Evolutionary conservation across 2,113 vertebrate genomes (phyloP), one percentile per base, ranked within the genome.

Genomic region (Phodopus roborovskii): DNA sequence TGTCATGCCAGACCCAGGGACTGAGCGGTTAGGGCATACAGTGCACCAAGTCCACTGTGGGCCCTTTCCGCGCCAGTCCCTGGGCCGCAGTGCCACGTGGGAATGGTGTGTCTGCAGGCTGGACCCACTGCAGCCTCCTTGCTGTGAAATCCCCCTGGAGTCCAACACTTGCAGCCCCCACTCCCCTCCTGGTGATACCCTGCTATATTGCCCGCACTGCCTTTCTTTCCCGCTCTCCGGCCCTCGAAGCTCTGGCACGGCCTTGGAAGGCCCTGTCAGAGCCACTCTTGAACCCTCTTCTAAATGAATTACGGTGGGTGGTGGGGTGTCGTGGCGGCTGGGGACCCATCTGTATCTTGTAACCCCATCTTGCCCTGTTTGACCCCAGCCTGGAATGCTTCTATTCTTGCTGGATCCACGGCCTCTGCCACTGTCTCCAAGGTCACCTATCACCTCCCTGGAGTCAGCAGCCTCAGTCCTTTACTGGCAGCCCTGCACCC

Each of bases 221-320:
- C 97, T 71, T 83, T 93, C 92, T 3, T 20, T 90, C 90, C 68
- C 96, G 1, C 20, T 94, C 97, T 94, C 97, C 96, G 0, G 96
- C 84, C 92, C 45, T 96, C 92, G 4, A 75, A 19, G 78, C 90
- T 79, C 96, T 2, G 1, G 88, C 83, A 0, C 5, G 90, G 39
- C 60, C 77, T 3, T 0, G 0, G n/a, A 9, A 7, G 22, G 85
- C 79, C 90, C 8, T 3, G 73, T 70, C 36, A 0, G 92, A 92
- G 96, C 79, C 5, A 0, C 66, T 60, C 87, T 70, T 79, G 39
- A 48, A 11, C 97, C 93, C 79, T 0, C 97, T 92, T 0, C 96
- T 92, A 75, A 56, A 0, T 98, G 97, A 82, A 95, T 68, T 78
- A 2, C 97, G 1, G 97, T 97, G 97, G 96, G 96, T 96, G 96